A percentile compares a stretch with the other conserved stretches of the same genome.
Evolutionary conservation across 1,140 invertebrate species (phyloP).

Genomic region (Aethina tumida): DNA sequence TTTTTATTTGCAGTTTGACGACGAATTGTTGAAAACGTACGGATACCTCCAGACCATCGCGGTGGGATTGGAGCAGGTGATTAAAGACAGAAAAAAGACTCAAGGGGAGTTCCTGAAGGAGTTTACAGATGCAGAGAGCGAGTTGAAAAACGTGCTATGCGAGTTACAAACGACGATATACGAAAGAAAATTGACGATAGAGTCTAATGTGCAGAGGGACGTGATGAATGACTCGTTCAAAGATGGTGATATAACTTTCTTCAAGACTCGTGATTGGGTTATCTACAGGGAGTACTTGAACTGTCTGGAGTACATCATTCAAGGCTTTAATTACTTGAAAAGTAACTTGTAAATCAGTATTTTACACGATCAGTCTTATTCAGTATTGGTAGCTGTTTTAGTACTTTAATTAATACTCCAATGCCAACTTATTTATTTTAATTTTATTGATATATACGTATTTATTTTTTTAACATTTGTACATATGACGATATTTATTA

Average conservation of each 20-base stretch:
- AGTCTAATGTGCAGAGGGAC: slow-evolving; percentile 42
- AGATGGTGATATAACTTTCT: slow-evolving; percentile 33
- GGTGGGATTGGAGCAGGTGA: slow-evolving; percentile 55
- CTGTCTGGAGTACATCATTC: slow-evolving; percentile 46
- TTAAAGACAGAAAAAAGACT: slow-evolving; percentile 49
- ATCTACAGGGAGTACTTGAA: slow-evolving; percentile 59
- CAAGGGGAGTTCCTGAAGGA: slow-evolving; percentile 39
- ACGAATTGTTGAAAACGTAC: slow-evolving; percentile 44
- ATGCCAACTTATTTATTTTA: too few relatives aligned
- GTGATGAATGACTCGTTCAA: slow-evolving; percentile 44
- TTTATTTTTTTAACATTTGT: too few relatives aligned
- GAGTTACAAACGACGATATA: slow-evolving; percentile 47
- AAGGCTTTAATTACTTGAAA: slow-evolving; percentile 38
- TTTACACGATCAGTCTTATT: too few relatives aligned
- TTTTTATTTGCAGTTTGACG: slow-evolving; percentile 41
- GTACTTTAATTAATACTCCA: too few relatives aligned
- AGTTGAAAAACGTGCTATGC: slow-evolving; percentile 45
- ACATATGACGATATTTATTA: too few relatives aligned
- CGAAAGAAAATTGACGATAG: slow-evolving; percentile 40
- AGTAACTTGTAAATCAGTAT: slow-evolving; percentile 4
- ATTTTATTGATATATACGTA: too few relatives aligned
- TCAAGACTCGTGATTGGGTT: slow-evolving; percentile 51
- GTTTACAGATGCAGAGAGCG: slow-evolving; percentile 46
- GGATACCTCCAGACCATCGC: slow-evolving; percentile 53
- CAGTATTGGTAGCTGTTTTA: too few relatives aligned